These are phyloP conservation scores for Gymnobelideus leadbeateri DNA, from an alignment of 2,113 vertebrate genomes.

Conservation along the genomic window DNA sequence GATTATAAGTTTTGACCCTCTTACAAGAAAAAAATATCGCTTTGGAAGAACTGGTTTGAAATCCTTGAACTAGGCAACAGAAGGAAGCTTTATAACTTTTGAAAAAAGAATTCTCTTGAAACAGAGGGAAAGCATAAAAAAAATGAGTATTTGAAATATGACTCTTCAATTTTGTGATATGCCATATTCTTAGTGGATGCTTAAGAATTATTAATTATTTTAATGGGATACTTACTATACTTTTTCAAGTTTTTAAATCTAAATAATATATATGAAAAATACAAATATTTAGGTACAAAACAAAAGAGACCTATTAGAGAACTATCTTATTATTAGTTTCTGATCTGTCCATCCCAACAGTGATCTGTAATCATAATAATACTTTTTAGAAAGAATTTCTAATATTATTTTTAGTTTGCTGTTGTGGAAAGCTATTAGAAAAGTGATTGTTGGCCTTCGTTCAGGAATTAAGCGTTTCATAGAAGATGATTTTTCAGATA, in stretches of 20 bases:
- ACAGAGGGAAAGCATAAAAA: background rate
- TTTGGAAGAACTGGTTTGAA: background rate
- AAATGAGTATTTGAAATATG: background rate
- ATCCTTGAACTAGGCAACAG: conserved; percentile 12
- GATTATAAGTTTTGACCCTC: background rate
- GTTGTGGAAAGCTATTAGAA: background rate
- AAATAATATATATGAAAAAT: background rate
- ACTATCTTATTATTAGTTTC: background rate
- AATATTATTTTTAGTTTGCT: background rate
- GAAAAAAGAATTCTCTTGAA: background rate
- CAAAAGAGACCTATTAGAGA: background rate
- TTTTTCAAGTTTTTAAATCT: background rate
- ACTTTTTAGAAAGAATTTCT: background rate
- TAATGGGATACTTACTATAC: background rate
- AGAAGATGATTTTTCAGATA: background rate
- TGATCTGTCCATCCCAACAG: background rate
- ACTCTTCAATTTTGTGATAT: background rate
- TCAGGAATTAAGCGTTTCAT: background rate
- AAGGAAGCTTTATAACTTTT: background rate
- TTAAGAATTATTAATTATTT: background rate
- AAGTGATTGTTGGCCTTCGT: background rate
- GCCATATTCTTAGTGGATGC: background rate
- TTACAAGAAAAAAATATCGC: background rate
- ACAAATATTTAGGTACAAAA: background rate
- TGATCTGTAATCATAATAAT: background rate